Evolutionary conservation across 2,113 vertebrate genomes (phyloP).

Genomic region (Grantiella picta): DNA sequence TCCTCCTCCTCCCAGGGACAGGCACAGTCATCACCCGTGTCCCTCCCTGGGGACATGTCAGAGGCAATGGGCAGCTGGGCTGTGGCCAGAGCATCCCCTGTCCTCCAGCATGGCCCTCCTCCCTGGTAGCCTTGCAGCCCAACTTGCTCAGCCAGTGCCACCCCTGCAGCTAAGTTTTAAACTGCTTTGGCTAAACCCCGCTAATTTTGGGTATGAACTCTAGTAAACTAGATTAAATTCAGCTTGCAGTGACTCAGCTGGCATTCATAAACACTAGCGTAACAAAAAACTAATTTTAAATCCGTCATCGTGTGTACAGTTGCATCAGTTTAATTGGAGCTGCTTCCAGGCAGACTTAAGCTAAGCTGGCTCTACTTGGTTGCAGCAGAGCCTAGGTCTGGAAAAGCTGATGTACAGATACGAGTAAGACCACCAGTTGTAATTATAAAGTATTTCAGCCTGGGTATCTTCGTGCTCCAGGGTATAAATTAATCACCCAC

Average conservation of each 20-base stretch:
- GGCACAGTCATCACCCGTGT: background rate
- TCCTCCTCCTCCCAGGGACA: background rate
- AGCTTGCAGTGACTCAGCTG: background rate
- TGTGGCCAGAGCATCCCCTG: background rate
- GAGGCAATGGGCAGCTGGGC: background rate
- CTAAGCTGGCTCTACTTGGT: background rate
- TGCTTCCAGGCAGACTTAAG: background rate
- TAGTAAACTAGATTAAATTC: constrained; percentile 47
- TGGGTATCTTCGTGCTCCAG: background rate
- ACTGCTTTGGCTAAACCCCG: background rate
- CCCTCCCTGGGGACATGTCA: fast-evolving
- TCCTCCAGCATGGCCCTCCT: background rate
- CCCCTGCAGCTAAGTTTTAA: background rate
- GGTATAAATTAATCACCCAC: background rate
- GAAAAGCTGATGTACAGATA: background rate
- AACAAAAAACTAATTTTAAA: constrained; percentile 32
- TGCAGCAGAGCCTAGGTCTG: background rate
- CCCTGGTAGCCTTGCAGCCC: fast-evolving
- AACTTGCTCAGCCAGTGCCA: fast-evolving
- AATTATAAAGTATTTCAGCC: background rate
- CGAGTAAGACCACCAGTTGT: fast-evolving
- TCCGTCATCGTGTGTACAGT: background rate
- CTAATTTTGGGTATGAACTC: constrained; percentile 36
- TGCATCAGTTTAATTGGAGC: background rate
- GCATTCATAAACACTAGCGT: constrained; percentile 1